A percentile compares a stretch with the other conserved stretches of the same genome.
phyloP scores from a whole-genome alignment of 2,888 invertebrate species.

The Rhimphoctona megacephalus region DNA sequence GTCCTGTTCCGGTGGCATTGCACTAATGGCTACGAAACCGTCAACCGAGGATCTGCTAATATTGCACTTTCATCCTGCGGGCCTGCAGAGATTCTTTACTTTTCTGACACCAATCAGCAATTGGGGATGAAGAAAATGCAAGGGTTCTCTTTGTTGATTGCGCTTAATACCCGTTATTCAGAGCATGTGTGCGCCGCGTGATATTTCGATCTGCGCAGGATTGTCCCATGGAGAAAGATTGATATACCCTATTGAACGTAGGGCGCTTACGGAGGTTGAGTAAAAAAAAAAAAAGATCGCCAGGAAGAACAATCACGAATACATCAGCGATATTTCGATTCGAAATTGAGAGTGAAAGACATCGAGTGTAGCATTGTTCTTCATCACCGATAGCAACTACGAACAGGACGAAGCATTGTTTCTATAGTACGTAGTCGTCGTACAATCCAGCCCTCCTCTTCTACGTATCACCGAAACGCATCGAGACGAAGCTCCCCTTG shows the following conservation, averaged over 20 bases:
- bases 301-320: conserved; percentile 76
- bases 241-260: conserved; percentile 29
- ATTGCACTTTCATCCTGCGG: conserved; percentile 14
- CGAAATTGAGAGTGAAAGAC: conserved; percentile 77
- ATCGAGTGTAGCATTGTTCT: conserved; percentile 71
- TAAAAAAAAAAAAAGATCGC: conserved; percentile 1
- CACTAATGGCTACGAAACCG: not conserved
- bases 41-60: not conserved
- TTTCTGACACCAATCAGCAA: conserved; percentile 42
- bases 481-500: conserved; percentile 55
- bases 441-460: conserved; percentile 11
- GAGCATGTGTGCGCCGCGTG: conserved; percentile 26
- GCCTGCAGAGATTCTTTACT: conserved; percentile 2
- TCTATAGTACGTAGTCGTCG: conserved; percentile 12
- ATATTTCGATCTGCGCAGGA: conserved; percentile 32
- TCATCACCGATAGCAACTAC: conserved; percentile 42
- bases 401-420: conserved; percentile 59
- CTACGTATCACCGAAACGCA: conserved; percentile 58
- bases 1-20: no score
- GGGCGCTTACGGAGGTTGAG: not conserved
- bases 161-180: not conserved
- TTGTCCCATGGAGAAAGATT: conserved; percentile 38
- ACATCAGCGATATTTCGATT: conserved; percentile 78
- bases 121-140: conserved; percentile 26
- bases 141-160: conserved; percentile 16